phyloP scores from a whole-genome alignment of 1,140 invertebrate genomes.

The Reticulitermes speratus region DNA sequence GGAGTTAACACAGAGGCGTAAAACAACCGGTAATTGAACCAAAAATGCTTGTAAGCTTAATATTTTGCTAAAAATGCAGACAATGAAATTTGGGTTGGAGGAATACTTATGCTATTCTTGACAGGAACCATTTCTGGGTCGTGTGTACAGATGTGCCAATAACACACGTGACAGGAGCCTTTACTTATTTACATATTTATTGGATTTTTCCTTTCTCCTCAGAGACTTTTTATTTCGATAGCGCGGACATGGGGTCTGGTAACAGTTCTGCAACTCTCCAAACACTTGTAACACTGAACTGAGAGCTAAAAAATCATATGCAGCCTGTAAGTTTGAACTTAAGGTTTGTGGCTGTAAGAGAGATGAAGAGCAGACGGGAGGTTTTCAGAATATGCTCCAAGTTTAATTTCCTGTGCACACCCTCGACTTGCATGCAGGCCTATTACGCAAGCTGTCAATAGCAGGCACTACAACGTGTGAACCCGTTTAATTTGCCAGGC shows the following conservation, averaged over 20 bases:
- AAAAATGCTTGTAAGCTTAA: too few species aligned
- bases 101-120: not conserved
- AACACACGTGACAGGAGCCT: not conserved
- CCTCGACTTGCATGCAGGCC: not conserved
- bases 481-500: not conserved
- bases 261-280: not conserved
- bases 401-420: constrained; percentile 4
- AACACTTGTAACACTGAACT: not conserved
- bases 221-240: not conserved
- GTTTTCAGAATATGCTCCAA: not conserved
- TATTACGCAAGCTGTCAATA: not conserved
- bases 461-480: not conserved
- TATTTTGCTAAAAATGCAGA: too few species aligned
- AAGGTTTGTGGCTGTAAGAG: not conserved
- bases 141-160: not conserved
- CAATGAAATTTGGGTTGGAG: not conserved
- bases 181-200: not conserved
- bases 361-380: not conserved
- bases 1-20: too few species aligned
- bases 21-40: too few species aligned
- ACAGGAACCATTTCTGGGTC: not conserved
- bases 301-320: not conserved
- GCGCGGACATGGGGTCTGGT: not conserved
- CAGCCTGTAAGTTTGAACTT: not conserved
- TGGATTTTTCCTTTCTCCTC: not conserved